Evolutionary conservation across 2,888 invertebrate genomes (phyloP).

Genomic region (Notodonta dromedarius): DNA sequence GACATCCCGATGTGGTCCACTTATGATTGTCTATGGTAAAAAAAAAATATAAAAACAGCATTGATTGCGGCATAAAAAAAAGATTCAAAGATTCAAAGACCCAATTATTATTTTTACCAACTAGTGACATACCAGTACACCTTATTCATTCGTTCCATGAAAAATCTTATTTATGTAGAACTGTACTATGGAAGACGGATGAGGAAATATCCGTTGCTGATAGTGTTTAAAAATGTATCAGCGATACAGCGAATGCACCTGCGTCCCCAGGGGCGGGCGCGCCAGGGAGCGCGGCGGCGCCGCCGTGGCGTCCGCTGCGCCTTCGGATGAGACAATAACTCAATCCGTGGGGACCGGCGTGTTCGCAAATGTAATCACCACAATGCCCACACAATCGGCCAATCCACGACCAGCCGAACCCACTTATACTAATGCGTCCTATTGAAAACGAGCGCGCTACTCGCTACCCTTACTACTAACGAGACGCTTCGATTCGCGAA

Average conservation of each 20-base stretch:
- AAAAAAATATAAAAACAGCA: no score
- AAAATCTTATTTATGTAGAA: neutral
- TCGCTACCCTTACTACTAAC: slow-evolving; percentile 45
- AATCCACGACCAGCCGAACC: slow-evolving; percentile 57
- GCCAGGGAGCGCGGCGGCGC: slow-evolving; percentile 24
- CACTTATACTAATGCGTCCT: slow-evolving; percentile 68
- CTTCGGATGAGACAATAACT: slow-evolving; percentile 64
- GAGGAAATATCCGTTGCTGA: slow-evolving; percentile 1
- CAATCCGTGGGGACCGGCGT: slow-evolving; percentile 53
- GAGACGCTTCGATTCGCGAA: slow-evolving; percentile 54
- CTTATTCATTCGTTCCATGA: neutral
- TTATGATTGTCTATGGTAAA: no score
- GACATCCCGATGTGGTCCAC: no score
- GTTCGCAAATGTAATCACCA: slow-evolving; percentile 60
- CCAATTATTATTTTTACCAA: no score
- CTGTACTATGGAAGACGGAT: neutral
- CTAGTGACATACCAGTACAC: no score
- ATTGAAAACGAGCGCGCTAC: slow-evolving; percentile 60
- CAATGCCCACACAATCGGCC: slow-evolving; percentile 58
- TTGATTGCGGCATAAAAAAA: no score
- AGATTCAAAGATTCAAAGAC: neutral
- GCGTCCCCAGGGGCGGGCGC: slow-evolving; percentile 38
- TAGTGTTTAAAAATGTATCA: slow-evolving; percentile 23
- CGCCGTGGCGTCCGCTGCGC: slow-evolving; percentile 28
- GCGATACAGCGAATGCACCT: slow-evolving; percentile 49